phyloP scores from a whole-genome alignment of 2,113 vertebrate genomes.

The Cottus gobio region DNA sequence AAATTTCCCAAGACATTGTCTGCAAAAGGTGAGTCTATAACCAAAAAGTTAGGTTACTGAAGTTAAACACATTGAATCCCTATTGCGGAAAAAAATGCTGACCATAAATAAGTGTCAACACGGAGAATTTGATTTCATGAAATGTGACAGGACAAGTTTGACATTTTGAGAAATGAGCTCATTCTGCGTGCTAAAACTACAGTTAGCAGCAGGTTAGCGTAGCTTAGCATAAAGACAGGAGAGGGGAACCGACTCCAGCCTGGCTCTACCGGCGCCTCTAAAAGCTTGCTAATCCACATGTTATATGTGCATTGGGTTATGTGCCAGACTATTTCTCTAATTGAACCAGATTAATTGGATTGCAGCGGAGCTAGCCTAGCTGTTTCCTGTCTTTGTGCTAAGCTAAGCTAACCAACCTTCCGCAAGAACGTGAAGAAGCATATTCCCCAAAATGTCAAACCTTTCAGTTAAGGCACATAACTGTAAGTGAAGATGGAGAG shows the following conservation, averaged over 20 bases:
- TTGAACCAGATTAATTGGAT: neutral
- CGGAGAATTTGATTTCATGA: neutral
- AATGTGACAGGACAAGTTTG: neutral
- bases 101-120: neutral
- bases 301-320: neutral
- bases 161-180: neutral
- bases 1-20: slow-evolving; percentile 83
- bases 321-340: neutral
- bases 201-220: neutral
- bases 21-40: slow-evolving; percentile 80
- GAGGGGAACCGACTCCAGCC: neutral
- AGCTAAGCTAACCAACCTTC: neutral
- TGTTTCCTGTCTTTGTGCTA: neutral
- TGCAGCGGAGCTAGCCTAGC: too few species aligned
- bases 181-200: neutral
- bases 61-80: neutral
- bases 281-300: neutral
- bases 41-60: neutral
- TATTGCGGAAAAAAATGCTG: neutral
- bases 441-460: neutral
- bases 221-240: neutral
- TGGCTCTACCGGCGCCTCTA: neutral
- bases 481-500: too few species aligned
- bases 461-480: neutral
- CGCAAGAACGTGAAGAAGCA: neutral